Evolutionary conservation across 2,888 invertebrate species (phyloP), one percentile per base, ranked within the genome.

Genomic region (Apomyelois bistriatella): DNA sequence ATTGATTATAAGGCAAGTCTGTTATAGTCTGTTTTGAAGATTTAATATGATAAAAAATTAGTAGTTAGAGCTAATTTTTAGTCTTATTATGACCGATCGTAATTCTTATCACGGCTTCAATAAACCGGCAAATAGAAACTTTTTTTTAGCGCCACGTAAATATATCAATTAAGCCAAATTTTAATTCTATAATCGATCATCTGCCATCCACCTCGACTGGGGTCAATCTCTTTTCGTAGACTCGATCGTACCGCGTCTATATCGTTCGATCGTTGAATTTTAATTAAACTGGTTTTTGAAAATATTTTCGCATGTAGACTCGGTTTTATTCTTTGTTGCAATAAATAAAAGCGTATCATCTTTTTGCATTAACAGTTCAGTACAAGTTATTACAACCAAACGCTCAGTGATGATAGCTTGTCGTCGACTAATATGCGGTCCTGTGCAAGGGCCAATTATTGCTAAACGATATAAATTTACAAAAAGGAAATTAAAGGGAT

Each of bases 201-300:
- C 80, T 75, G 79, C 73, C 80, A 76, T 79, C 85, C 78, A 80
- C 76, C 79, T 81, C 73, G 70, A 66, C 67, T 60, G 79, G 73
- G 86, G 85, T 88, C 87, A 87, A 85, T 85, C 86, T 86, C 85
- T 87, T 77, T 81, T 77, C 66, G 69, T 71, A 78, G 76, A 79
- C 78, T 77, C 74, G 71, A 82, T 76, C 70, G 68, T 64, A 65
- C 63, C 58, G 67, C 66, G 70, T 74, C 66, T 72, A 70, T 74
- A 73, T 74, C 50, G 74, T 68, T 68, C 70, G 65, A 61, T 72
- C 69, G 74, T 73, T 79, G 76, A 79, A 76, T 82, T 82, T 79
- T 76, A 76, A 82, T 77, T 52, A 68, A 82, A 85, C 85, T 64
- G 75, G 84, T 86, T 83, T 65, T 42, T 50, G 56, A 64, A 64